Evolutionary conservation across 2,113 vertebrate genomes (phyloP).

Genomic region (Nansenia antarctica): DNA sequence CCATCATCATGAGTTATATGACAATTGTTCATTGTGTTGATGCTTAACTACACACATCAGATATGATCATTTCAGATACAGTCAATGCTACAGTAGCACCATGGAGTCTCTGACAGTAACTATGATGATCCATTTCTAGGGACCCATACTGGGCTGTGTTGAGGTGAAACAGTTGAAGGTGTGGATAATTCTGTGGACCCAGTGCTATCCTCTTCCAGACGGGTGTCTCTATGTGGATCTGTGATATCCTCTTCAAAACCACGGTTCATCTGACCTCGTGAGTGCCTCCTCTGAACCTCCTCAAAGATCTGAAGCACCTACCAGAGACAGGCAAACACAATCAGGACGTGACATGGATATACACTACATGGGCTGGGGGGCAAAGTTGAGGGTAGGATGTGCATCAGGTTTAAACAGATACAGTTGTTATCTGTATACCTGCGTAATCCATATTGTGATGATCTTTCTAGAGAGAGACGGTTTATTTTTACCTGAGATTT

Average conservation of each 20-base stretch:
- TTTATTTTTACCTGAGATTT: slow-evolving; percentile 81
- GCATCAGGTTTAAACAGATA: background rate
- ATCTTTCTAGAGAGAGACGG: background rate
- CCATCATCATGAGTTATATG: no score
- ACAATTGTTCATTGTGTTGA: no score
- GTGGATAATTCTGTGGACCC: background rate
- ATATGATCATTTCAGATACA: no score
- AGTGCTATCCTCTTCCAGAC: background rate
- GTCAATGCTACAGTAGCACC: background rate
- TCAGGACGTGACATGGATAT: no score
- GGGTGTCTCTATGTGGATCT: slow-evolving; percentile 10
- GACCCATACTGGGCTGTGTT: no score
- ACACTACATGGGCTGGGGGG: no score
- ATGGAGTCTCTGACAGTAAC: no score
- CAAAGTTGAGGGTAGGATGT: background rate
- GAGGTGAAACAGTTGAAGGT: no score
- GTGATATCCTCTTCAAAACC: slow-evolving; percentile 67
- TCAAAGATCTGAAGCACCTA: slow-evolving; percentile 87
- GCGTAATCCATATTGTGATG: background rate
- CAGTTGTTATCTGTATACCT: background rate
- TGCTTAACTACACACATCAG: no score
- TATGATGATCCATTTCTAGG: no score
- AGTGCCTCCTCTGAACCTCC: slow-evolving; percentile 76
- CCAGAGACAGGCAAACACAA: background rate
- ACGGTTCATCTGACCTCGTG: slow-evolving; percentile 52